These are phyloP conservation scores for Idaea dimidiata DNA, from an alignment of 2,888 invertebrate species.

Conservation along the genomic window DNA sequence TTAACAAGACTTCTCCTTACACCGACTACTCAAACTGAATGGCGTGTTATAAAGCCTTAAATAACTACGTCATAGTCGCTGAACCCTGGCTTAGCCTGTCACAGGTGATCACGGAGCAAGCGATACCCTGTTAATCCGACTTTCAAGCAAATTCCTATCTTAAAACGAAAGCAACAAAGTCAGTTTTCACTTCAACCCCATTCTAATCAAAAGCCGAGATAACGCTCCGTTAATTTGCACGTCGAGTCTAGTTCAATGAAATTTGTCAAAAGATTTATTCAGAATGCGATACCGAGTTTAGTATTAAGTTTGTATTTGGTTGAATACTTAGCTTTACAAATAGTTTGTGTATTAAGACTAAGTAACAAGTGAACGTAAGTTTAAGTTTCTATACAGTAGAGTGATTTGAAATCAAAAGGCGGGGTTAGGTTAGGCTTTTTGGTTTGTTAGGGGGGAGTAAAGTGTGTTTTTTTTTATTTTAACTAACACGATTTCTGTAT, in stretches of 20 bases:
- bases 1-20: no score
- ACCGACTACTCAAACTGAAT: no score
- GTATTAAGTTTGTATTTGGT: slow-evolving; percentile 19
- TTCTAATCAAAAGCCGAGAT: slow-evolving; percentile 24
- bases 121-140: slow-evolving; percentile 19
- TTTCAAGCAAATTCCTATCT: slow-evolving; percentile 17
- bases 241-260: slow-evolving; percentile 20
- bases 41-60: no score
- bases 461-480: no score
- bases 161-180: slow-evolving; percentile 11
- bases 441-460: no score
- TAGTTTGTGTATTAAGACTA: slow-evolving; percentile 15
- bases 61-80: slow-evolving; percentile 12
- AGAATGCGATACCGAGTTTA: slow-evolving; percentile 18
- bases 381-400: background rate
- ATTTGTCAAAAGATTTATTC: slow-evolving; percentile 30
- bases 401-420: slow-evolving; percentile 5
- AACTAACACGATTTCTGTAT: no score
- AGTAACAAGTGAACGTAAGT: slow-evolving; percentile 14
- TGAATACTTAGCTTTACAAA: slow-evolving; percentile 16
- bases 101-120: slow-evolving; percentile 27
- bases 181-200: slow-evolving; percentile 14
- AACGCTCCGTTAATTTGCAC: slow-evolving; percentile 26
- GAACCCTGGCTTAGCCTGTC: slow-evolving; percentile 24
- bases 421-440: no score